phyloP scores from a whole-genome alignment of 1,140 invertebrate genomes.

The Drosophila ficusphila region DNA sequence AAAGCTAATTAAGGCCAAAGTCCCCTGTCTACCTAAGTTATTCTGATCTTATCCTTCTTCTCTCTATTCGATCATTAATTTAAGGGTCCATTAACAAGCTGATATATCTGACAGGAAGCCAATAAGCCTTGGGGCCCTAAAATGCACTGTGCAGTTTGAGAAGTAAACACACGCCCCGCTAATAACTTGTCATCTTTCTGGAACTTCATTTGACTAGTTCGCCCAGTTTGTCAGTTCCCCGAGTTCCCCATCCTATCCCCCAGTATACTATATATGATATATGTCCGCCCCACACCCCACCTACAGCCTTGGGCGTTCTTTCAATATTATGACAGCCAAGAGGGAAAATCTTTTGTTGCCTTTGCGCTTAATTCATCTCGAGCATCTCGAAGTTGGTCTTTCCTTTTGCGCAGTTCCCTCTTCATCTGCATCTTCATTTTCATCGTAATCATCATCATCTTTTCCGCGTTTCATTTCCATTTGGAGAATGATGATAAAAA shows the following conservation, averaged over 20 bases:
- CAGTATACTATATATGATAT: background rate
- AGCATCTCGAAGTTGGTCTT: constrained; percentile 70
- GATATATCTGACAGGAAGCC: constrained; percentile 37
- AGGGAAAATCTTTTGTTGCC: constrained; percentile 69
- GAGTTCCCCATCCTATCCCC: background rate
- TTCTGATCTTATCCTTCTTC: background rate
- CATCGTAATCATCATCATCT: constrained; percentile 26
- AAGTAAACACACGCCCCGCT: constrained; percentile 38
- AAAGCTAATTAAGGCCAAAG: no score
- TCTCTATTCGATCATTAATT: constrained; percentile 21
- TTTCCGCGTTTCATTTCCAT: constrained; percentile 61
- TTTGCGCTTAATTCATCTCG: constrained; percentile 56
- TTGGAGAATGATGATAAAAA: constrained; percentile 66
- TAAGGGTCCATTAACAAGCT: constrained; percentile 10
- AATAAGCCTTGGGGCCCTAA: constrained; percentile 17
- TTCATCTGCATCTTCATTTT: constrained; percentile 11
- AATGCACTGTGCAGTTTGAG: background rate
- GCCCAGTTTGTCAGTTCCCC: background rate
- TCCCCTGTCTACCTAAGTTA: no score
- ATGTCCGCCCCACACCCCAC: background rate
- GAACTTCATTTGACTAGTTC: constrained; percentile 37
- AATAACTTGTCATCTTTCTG: constrained; percentile 73
- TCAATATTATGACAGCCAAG: constrained; percentile 63
- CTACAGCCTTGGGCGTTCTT: constrained; percentile 19
- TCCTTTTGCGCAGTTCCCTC: constrained; percentile 17